A percentile compares a stretch with the other conserved stretches of the same genome.
phyloP scores from a whole-genome alignment of 2,888 invertebrate species.

The Perithous albicinctus region DNA sequence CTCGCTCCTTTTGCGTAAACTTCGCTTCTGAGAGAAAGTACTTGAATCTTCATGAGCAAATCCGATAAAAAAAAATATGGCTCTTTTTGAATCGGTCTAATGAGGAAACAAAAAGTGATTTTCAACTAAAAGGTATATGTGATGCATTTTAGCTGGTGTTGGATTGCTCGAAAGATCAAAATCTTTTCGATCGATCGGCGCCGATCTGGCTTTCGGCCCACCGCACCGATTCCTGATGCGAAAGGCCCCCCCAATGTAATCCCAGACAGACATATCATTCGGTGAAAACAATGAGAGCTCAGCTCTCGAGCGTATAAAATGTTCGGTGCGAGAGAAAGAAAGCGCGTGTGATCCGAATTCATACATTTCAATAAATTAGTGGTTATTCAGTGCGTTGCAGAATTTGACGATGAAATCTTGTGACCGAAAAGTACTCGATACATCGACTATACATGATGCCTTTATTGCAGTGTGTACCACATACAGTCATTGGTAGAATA shows the following conservation, averaged over 20 bases:
- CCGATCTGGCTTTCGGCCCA: constrained; percentile 26
- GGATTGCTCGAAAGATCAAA: background rate
- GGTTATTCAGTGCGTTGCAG: constrained; percentile 74
- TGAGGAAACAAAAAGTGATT: too few relatives aligned
- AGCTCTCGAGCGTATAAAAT: constrained; percentile 62
- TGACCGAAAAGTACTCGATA: background rate
- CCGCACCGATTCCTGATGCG: constrained; percentile 11
- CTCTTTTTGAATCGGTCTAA: too few relatives aligned
- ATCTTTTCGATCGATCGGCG: constrained; percentile 12
- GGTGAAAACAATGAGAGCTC: constrained; percentile 66
- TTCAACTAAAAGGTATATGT: too few relatives aligned
- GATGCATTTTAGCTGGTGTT: background rate
- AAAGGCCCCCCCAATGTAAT: background rate
- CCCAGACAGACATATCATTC: constrained; percentile 60
- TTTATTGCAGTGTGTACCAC: background rate
- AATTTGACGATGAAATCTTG: constrained; percentile 70
- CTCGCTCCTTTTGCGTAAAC: too few relatives aligned
- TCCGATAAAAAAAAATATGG: too few relatives aligned
- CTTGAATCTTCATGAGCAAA: too few relatives aligned
- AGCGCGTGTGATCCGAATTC: constrained; percentile 73
- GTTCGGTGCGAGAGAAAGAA: constrained; percentile 65
- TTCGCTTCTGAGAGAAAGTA: too few relatives aligned
- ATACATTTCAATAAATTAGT: constrained; percentile 77
- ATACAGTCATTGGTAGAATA: background rate
- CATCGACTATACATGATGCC: background rate